Percentiles rank a stretch among this genome's conserved stretches.
Evolutionary conservation across 1,140 invertebrate genomes (phyloP).

Genomic region (Brachionus rotundiformis): DNA sequence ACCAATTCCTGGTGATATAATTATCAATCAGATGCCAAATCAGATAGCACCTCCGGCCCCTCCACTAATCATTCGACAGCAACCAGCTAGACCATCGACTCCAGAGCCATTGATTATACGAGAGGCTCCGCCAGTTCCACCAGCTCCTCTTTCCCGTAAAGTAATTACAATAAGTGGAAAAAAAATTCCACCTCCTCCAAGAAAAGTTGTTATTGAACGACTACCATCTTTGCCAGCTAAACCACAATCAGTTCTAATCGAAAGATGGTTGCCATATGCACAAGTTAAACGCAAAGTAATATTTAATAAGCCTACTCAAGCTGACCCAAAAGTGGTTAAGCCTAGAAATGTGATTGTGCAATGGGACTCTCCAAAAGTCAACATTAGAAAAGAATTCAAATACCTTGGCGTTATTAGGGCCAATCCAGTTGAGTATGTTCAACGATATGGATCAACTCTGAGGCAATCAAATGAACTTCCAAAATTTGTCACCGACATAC

Average conservation of each 20-base stretch:
- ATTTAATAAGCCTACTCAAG: conserved; percentile 2
- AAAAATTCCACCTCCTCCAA: conserved; percentile 28
- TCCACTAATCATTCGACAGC: conserved; percentile 28
- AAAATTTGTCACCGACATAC: conserved; percentile 26
- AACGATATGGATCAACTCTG: conserved; percentile 39
- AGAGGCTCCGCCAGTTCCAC: background rate
- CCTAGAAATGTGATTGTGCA: conserved; percentile 39
- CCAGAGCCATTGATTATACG: conserved; percentile 19
- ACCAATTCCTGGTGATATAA: conserved; percentile 5
- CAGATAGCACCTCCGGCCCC: background rate
- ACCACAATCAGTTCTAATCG: conserved; percentile 6
- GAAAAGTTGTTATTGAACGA: conserved; percentile 36
- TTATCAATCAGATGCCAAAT: conserved; percentile 26
- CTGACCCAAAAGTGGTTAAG: background rate
- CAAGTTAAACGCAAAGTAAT: conserved; percentile 29
- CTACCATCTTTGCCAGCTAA: background rate
- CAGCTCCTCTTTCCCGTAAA: background rate
- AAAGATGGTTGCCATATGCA: conserved; percentile 33
- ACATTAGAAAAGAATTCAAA: conserved; percentile 28
- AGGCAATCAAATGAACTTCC: background rate
- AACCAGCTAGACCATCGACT: conserved; percentile 17
- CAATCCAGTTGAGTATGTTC: conserved; percentile 8
- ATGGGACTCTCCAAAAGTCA: conserved; percentile 19
- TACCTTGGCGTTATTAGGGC: conserved; percentile 30
- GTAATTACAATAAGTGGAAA: background rate